These are phyloP conservation scores for Noctua janthe DNA, from an alignment of 2,888 invertebrate genomes.

Conservation along the genomic window DNA sequence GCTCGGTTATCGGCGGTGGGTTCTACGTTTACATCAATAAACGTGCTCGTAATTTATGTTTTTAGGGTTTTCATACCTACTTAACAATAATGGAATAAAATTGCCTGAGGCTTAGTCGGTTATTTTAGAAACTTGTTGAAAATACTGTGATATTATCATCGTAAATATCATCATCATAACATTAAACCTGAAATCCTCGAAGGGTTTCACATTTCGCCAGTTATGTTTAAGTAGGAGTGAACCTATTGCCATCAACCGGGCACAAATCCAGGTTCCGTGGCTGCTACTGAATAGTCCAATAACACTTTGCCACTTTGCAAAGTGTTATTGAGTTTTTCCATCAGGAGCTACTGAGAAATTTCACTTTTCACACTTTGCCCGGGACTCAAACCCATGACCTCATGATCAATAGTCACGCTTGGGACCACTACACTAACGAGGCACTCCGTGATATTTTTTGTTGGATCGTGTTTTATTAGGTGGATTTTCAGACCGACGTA, in stretches of 20 bases:
- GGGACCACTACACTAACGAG: no score
- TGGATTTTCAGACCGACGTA: neutral
- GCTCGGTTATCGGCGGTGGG: slow-evolving; percentile 20
- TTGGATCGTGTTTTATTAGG: neutral
- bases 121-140: neutral
- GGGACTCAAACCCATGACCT: no score
- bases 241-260: no score
- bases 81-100: neutral
- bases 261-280: no score
- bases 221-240: no score
- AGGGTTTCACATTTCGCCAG: neutral
- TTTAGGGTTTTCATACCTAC: neutral
- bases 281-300: no score
- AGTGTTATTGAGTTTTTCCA: no score
- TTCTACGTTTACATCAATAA: slow-evolving; percentile 16
- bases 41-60: slow-evolving; percentile 9
- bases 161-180: neutral
- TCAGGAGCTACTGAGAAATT: no score
- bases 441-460: neutral
- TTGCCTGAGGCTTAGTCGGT: neutral
- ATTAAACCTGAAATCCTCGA: neutral
- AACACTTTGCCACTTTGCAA: no score
- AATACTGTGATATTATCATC: neutral
- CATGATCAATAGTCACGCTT: no score
- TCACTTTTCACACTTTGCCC: no score